A percentile compares a stretch with the other conserved stretches of the same genome.
Conservation (phyloP, 2,797 vertebrate species). For the Melanotaenia parkinsoni region DNA sequence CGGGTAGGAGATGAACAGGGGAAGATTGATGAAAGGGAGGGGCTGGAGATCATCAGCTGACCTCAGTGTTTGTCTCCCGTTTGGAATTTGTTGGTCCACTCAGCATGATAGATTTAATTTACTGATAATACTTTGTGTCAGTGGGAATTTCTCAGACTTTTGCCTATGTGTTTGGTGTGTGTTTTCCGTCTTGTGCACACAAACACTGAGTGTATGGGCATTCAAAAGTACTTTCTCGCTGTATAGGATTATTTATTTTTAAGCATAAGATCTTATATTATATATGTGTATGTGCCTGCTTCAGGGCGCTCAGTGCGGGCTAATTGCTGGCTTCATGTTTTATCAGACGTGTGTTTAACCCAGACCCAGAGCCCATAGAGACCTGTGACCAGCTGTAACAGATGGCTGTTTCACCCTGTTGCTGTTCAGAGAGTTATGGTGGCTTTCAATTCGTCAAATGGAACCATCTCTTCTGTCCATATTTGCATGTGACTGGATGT, state of each 20-base stretch:
- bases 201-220: background rate
- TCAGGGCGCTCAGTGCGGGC: conserved; percentile 10
- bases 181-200: background rate
- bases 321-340: conserved; percentile 59
- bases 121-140: conserved; percentile 73
- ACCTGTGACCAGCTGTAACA: conserved; percentile 70
- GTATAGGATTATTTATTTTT: background rate
- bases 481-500: conserved; percentile 5
- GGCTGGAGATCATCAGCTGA: conserved; percentile 74
- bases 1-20: conserved; percentile 40
- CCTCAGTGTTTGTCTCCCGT: conserved; percentile 75
- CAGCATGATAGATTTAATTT: conserved; percentile 78
- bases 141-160: conserved; percentile 56
- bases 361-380: conserved; percentile 56
- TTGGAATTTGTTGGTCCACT: conserved; percentile 75
- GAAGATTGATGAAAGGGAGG: conserved; percentile 65
- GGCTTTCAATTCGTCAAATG: conserved; percentile 37
- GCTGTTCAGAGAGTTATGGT: conserved; percentile 47
- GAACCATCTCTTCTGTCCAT: conserved; percentile 30
- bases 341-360: conserved; percentile 78
- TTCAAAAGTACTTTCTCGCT: background rate
- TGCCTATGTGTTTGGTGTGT: conserved; percentile 13
- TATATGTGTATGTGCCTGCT: conserved; percentile 1
- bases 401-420: conserved; percentile 68
- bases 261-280: background rate